phyloP scores from a whole-genome alignment of 2,113 vertebrate genomes.

The Dromaius novaehollandiae region DNA sequence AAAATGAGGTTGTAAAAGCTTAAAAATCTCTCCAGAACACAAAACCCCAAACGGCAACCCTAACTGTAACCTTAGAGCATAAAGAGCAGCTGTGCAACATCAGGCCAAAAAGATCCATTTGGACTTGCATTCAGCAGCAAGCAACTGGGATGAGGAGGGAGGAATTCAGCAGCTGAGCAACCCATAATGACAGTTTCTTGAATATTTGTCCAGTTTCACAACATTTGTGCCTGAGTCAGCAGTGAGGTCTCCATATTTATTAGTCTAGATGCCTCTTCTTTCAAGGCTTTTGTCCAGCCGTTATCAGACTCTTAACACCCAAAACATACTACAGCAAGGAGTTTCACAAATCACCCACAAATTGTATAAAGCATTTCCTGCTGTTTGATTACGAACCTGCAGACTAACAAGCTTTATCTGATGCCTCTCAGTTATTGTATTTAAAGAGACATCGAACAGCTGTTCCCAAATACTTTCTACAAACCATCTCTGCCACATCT shows the following conservation, averaged over 20 bases:
- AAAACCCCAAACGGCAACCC: not conserved
- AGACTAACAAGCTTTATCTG: not conserved
- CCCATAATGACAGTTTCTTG: not conserved
- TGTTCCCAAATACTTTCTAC: not conserved
- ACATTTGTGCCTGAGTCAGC: not conserved
- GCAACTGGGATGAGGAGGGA: not conserved
- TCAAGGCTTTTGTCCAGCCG: not conserved
- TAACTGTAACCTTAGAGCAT: not conserved
- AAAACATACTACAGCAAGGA: not conserved
- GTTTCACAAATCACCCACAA: not conserved
- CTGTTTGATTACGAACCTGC: not conserved
- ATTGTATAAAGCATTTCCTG: rapidly evolving
- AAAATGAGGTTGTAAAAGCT: not conserved
- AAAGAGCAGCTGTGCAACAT: not conserved
- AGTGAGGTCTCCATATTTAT: not conserved
- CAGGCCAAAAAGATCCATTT: not conserved
- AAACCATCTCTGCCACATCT: not conserved
- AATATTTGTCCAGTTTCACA: not conserved
- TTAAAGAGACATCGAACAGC: not conserved
- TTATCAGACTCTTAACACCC: not conserved
- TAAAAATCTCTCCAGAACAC: not conserved
- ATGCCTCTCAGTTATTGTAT: not conserved
- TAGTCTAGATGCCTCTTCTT: not conserved
- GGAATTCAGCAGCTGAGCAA: not conserved
- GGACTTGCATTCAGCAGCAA: not conserved